Evolutionary conservation across 2,797 vertebrate genomes (phyloP), one percentile per base, ranked within the genome.

Genomic region (Lepilemur septentrionalis): DNA sequence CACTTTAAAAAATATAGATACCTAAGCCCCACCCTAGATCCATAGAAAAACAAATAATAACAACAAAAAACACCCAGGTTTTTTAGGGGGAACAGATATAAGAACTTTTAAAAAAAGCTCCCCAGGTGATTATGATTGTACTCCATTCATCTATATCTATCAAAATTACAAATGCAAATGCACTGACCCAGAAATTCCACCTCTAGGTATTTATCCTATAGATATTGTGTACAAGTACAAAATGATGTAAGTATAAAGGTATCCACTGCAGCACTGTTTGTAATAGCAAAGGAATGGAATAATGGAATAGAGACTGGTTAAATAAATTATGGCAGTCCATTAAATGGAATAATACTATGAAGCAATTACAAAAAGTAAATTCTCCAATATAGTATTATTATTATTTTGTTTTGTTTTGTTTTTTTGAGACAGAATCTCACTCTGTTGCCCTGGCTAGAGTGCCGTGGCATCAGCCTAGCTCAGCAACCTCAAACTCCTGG

Each of bases 311-410:
- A 20, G 57, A 89, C 59, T 89, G 25, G 25, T 48, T 95, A 95
- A 83, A 79, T 95, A 80, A 95, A 93, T 75, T 75, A 95, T 15
- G n/a, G 28, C 63, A 96, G 50, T 80, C 52, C 84, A 93, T 89
- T 79, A 91, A 93, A 82, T 84, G 32, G 28, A 82, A 83, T 78
- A 87, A 83, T 18, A 38, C 48, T 80, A 92, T 38, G 32, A 93
- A 73, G 48, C 76, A 93, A 92, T 89, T 92, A 93, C 5, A 85
- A 88, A 89, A 96, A 83, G 70, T 75, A 96, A 94, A 75, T 63
- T 82, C 82, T 91, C 59, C 83, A 85, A 76, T 82, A 50, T 43
- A 18, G n/a, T n/a, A n/a, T n/a, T n/a, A n/a, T n/a, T n/a, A n/a
- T n/a, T n/a, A n/a, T n/a, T n/a, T n/a, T n/a, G n/a, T n/a, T 46